Base-by-base conservation (phyloP, 2,797 vertebrate genomes). In the Pseudopleuronectes americanus region DNA sequence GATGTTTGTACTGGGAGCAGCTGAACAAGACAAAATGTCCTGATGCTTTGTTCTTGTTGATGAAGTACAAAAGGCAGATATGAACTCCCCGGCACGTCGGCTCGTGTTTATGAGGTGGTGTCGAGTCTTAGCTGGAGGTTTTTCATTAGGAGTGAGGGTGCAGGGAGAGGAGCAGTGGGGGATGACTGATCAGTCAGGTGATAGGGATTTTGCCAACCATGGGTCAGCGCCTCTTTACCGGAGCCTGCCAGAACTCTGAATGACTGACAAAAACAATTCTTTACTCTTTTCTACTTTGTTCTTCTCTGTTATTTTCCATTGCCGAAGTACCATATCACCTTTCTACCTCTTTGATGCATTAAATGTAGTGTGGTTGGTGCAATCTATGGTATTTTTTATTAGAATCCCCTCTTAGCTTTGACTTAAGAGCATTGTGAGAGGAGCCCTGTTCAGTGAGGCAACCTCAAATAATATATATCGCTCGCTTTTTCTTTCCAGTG, bases 131-230 rank as follows among this genome's bases (percentile, higher is more conserved):
- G 72, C 71, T 68, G 63, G 74, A 81, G 78, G 80, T 59, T 33
- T 79, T 85, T 86, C 71, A 79, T 82, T 80, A 74, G 66, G 68
- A 84, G 57, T 74, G 36, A 61, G 66, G 69, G 78, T 16, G 13
- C 14, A 45, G 43, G 43, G 43, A 45, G 43, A 19, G 2, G 43
- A 45, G 43, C 14, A 19, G 43, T 6, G 43, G 43, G 76, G 70
- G 71, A 70, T 66, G 87, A 84, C 84, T 85, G 79, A 84, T 86
- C 79, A 77, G 88, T 92, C 91, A 93, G 92, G 85, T 91, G 92
- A 90, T 87, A 71, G 77, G 90, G 89, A 89, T 92, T 92, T 89
- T 88, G 79, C 88, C 86, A 81, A 85, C 77, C 70, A 78, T 61
- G 84, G 89, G 82, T 92, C 89, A 90, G 67, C 24, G 74, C 72